Conservation (phyloP, 2,113 vertebrate genomes). For the Neotragus moschatus region DNA sequence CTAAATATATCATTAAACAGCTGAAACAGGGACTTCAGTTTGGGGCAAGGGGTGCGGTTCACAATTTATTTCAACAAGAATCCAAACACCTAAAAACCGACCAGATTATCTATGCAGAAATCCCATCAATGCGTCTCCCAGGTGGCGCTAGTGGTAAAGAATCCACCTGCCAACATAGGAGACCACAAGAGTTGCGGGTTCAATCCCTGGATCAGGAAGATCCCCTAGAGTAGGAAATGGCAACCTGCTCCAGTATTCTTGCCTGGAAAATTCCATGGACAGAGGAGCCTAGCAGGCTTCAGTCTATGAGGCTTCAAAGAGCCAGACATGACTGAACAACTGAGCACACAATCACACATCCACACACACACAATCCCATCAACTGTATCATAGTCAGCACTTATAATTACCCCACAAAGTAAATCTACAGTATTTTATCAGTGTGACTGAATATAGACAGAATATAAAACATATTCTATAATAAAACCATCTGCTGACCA, state of each 20-base stretch:
- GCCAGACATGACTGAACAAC: not conserved
- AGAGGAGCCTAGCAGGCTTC: not conserved
- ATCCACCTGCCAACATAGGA: not conserved
- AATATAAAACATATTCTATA: not conserved
- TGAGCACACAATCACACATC: not conserved
- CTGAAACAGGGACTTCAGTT: slow-evolving; percentile 27
- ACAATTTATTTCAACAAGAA: slow-evolving; percentile 60
- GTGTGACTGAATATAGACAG: not conserved
- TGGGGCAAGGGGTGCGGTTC: not conserved
- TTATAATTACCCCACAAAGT: not conserved
- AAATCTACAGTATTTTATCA: slow-evolving; percentile 16
- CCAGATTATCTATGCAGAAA: not conserved
- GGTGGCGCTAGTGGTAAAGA: not conserved
- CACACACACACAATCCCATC: not conserved
- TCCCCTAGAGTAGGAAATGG: not conserved
- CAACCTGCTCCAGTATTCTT: not conserved
- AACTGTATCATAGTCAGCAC: not conserved
- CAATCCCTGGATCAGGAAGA: not conserved
- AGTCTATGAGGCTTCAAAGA: not conserved
- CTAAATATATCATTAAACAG: slow-evolving; percentile 66
- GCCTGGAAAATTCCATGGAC: not conserved
- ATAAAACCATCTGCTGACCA: not conserved
- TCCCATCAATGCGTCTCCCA: not conserved
- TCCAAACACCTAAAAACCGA: slow-evolving; percentile 56
- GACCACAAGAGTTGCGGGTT: not conserved